Conservation (phyloP, 2,113 vertebrate genomes). For the Neofelis nebulosa region DNA sequence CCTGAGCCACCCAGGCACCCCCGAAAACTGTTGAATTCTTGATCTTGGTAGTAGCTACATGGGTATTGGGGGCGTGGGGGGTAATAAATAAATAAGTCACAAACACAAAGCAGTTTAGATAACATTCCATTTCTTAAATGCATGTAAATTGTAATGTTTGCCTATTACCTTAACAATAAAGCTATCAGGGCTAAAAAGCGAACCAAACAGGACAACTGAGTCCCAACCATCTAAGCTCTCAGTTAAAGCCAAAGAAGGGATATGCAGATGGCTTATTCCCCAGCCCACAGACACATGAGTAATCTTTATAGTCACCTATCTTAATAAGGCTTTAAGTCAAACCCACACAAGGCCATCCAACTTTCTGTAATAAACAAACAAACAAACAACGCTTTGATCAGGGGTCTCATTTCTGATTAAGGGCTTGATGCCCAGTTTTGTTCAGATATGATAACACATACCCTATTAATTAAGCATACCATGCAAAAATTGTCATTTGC, state of each 20-base stretch:
- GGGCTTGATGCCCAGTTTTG: not conserved
- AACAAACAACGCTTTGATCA: not conserved
- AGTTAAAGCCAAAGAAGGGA: not conserved
- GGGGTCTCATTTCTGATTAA: slow-evolving; percentile 17
- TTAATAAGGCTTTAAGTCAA: not conserved
- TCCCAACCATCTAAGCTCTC: not conserved
- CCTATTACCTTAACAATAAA: not conserved
- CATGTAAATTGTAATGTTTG: not conserved
- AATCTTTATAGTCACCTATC: not conserved
- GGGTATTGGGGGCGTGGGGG: rapidly evolving
- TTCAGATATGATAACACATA: not conserved
- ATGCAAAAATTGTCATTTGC: not conserved
- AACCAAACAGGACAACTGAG: not conserved
- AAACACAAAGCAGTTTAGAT: not conserved
- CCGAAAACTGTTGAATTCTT: not conserved
- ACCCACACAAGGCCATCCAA: not conserved
- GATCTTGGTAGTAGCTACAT: not conserved
- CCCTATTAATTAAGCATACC: slow-evolving; percentile 22
- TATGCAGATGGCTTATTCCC: not conserved
- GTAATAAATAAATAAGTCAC: not conserved
- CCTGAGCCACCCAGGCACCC: too few relatives aligned
- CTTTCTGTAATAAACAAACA: not conserved
- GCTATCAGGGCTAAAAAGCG: not conserved
- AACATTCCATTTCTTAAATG: not conserved
- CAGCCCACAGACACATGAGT: not conserved